Conservation (phyloP, 2,113 vertebrate species). For the Tachycineta bicolor region DNA sequence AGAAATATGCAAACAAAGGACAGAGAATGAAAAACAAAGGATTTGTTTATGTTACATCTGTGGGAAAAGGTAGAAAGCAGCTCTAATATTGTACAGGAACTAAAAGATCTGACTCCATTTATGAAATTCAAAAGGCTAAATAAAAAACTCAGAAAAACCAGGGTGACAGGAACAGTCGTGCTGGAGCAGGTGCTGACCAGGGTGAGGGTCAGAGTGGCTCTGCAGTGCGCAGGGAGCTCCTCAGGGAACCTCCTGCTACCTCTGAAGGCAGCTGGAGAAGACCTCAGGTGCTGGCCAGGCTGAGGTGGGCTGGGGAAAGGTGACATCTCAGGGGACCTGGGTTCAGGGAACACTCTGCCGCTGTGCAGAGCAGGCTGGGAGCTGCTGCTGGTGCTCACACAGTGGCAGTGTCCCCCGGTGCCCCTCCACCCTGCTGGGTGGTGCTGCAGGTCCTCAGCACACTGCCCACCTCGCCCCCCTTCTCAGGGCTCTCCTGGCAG, state of each 20-base stretch:
- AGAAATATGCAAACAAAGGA: too few relatives aligned
- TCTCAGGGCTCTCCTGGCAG: not conserved
- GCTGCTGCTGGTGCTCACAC: not conserved
- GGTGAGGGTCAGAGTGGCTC: not conserved
- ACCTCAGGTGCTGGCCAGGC: not conserved
- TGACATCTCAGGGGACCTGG: not conserved
- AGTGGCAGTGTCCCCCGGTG: too few relatives aligned
- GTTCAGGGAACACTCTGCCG: not conserved
- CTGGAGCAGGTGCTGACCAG: not conserved
- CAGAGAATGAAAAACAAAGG: too few relatives aligned
- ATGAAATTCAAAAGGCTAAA: too few relatives aligned
- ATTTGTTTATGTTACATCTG: too few relatives aligned
- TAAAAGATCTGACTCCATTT: too few relatives aligned
- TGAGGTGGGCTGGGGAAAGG: not conserved
- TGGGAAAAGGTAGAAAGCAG: too few relatives aligned
- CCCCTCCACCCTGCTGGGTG: not conserved
- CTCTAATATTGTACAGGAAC: too few relatives aligned
- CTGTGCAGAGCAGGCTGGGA: not conserved
- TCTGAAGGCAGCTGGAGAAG: not conserved
- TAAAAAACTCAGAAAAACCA: too few relatives aligned
- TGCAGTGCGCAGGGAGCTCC: not conserved
- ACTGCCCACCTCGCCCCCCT: rapidly evolving
- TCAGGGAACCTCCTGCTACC: not conserved
- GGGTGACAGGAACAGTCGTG: too few relatives aligned
- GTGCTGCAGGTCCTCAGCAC: not conserved